Base-by-base conservation (phyloP, 2,113 vertebrate species). In the Proterorhinus semilunaris region DNA sequence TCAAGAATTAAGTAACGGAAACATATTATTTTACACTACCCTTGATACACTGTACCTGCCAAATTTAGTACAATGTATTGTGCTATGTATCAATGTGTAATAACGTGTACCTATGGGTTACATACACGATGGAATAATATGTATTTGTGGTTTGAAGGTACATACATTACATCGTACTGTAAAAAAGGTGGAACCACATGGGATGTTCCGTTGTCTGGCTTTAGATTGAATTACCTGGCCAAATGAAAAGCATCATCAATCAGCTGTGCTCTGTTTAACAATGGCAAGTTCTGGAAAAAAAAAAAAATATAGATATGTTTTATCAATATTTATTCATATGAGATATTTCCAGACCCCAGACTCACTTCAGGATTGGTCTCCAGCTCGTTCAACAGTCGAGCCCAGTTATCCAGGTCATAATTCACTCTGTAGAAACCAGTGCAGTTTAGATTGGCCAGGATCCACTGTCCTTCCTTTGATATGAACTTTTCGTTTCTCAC, bases 351-450 rank as follows among this genome's bases (percentile, higher is more conserved):
- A 71, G 36, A 16, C 2, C n/a, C 21, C 0, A 42, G 47, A 89
- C 93, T 87, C 78, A 98, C 97, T 11, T 0, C 0, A 0, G 3
- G 90, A 10, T 91, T 0, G 0, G 0, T 51, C 47, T 72, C 12
- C 69, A 99, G 91, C 88, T 95, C 93, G 0, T 0, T 0, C 46
- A 94, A 80, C 72, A 99, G 93, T 17, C 46, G 90, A 0, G 75
- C 2, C 98, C 98, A 99, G 91, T 99, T 99, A 13, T 62, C 71
- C 0, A 12, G 62, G 53, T 99, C 89, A 12, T 99, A 99, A 80
- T 99, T 99, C 78, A 99, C 97, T 12, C 91, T 91, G 90, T 92
- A 99, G 74, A 94, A 99, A 53, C 95, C 97, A 0, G 53, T 86
- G 66, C 93, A 93, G 0, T 96, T 49, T 27, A 95, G 1, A 62